Base-by-base conservation (phyloP, 2,888 invertebrate species). In the Stenchaetothrips biformis region DNA sequence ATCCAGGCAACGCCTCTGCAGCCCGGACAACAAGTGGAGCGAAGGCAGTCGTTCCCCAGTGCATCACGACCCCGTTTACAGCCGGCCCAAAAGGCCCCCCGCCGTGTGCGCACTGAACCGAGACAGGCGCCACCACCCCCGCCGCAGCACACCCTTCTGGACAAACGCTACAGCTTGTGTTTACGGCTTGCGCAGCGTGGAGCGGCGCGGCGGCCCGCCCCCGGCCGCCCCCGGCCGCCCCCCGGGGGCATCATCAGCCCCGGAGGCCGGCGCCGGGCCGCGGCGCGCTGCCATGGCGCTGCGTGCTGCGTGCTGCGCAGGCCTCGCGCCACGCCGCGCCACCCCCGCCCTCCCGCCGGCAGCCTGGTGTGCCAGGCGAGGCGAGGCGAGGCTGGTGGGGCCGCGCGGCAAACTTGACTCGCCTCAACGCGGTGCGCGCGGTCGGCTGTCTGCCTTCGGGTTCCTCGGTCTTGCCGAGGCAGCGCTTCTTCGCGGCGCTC, bases 91-190 rank as follows among this genome's bases (percentile, higher is more conserved):
- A 37, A 37, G 37, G 37, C 37, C 59, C 53, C 18, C 18, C 16
- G 59, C 16, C 4, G 59, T 0, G 59, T 18, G 59, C 59, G 18
- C 59, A 59, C 13, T 18, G 59, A 59, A 59, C 59, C 59, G 59
- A 16, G 59, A 16, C 59, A 6, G 53, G 6, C 6, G 59, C 59
- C 13, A 16, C 59, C 13, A 13, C 59, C 18, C 18, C 59, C 18
- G 59, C 18, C 59, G n/a, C n/a, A n/a, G n/a, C n/a, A n/a, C 59
- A 0, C 13, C 18, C 11, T 13, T 59, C 59, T 37, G 37, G 59
- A 59, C 59, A 59, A 59, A 59, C 59, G 59, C 18, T 59, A 59
- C 59, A 59, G 59, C 59, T 59, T 16, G 59, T 59, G 59, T 59
- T 59, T 59, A 59, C 59, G 16, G 13, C 59, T 53, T n/a, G 37